Conservation (phyloP, 2,888 invertebrate species). For the Cetonia aurata region DNA sequence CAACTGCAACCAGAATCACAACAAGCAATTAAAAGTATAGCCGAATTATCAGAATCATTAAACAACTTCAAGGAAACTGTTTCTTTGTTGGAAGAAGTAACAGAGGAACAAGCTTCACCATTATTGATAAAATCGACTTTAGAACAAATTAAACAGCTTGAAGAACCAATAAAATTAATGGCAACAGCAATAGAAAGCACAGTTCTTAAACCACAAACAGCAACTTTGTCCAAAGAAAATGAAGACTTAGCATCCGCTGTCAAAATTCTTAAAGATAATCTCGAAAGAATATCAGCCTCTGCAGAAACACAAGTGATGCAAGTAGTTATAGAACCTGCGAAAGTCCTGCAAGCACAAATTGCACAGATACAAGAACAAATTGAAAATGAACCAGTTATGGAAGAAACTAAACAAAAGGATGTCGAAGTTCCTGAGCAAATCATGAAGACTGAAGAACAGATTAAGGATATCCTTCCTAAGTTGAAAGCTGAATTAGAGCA, state of each 20-base stretch:
- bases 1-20: constrained; percentile 24
- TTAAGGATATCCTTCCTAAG: neutral
- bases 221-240: constrained; percentile 16
- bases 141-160: neutral
- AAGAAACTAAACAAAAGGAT: neutral
- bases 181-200: constrained; percentile 10
- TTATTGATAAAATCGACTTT: neutral
- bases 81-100: constrained; percentile 28
- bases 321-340: neutral
- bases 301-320: neutral
- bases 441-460: neutral
- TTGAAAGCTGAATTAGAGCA: constrained; percentile 31
- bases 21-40: constrained; percentile 22
- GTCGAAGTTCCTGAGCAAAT: neutral
- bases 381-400: no score
- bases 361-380: constrained; percentile 16
- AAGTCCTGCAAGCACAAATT: constrained; percentile 9
- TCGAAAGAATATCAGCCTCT: constrained; percentile 4
- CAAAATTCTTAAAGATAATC: constrained; percentile 1
- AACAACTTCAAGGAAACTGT: constrained; percentile 34
- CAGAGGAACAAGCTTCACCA: constrained; percentile 17
- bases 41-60: constrained; percentile 19
- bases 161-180: constrained; percentile 15
- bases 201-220: constrained; percentile 19
- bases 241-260: neutral